phyloP scores from a whole-genome alignment of 2,113 vertebrate species.

The Plotosus lineatus region DNA sequence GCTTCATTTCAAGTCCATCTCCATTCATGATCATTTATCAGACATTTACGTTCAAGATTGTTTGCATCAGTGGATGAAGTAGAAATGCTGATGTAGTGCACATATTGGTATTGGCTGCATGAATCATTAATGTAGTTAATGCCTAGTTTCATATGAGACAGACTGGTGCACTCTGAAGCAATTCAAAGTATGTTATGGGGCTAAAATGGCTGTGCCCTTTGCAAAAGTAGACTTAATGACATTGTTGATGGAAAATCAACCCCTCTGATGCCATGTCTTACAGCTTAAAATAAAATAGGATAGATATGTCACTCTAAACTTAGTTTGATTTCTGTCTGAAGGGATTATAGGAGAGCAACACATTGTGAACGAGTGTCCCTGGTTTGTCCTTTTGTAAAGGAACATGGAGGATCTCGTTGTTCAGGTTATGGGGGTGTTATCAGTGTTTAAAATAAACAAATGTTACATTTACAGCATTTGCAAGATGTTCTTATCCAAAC shows the following conservation, averaged over 20 bases:
- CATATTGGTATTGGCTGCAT: constrained; percentile 20
- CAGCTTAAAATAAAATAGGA: neutral
- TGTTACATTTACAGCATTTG: neutral
- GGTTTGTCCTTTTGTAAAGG: neutral
- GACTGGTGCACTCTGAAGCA: constrained; percentile 7
- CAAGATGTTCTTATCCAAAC: too few relatives aligned
- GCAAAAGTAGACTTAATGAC: neutral
- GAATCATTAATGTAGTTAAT: constrained; percentile 43
- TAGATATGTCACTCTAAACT: neutral
- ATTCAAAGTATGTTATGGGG: neutral
- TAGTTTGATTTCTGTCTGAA: neutral
- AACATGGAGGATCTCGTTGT: neutral
- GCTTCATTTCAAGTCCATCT: constrained; percentile 39
- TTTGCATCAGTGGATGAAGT: neutral
- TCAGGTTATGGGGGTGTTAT: neutral
- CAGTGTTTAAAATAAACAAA: neutral
- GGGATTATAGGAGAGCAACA: neutral
- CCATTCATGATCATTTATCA: constrained; percentile 24
- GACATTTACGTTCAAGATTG: constrained; percentile 12
- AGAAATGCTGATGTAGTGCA: constrained; percentile 38
- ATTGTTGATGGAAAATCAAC: neutral
- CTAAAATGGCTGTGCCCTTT: constrained; percentile 2
- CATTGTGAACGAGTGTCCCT: neutral
- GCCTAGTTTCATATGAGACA: constrained; percentile 25
- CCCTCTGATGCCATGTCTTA: neutral